Evolutionary conservation across 2,113 vertebrate genomes (phyloP).

Genomic region (Condylura cristata): DNA sequence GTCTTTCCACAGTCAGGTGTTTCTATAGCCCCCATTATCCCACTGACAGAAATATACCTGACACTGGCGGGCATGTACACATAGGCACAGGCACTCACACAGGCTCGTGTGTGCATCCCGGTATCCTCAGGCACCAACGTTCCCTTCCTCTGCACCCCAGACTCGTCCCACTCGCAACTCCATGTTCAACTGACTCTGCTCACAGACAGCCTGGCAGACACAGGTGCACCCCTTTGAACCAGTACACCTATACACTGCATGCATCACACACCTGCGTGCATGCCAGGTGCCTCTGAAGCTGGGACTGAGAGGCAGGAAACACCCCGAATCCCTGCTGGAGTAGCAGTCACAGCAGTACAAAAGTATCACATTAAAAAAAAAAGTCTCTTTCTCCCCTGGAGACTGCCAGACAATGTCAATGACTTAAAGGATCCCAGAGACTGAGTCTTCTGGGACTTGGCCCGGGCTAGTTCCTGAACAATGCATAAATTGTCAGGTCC

Average conservation of each 20-base stretch:
- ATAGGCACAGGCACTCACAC: too few relatives aligned
- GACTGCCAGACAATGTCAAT: not conserved
- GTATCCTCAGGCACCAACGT: not conserved
- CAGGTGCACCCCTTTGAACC: fast-evolving
- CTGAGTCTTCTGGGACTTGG: conserved; percentile 2
- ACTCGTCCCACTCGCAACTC: not conserved
- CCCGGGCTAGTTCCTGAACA: conserved; percentile 89
- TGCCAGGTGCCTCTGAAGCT: not conserved
- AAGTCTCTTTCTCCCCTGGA: not conserved
- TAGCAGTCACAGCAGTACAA: conserved; percentile 7
- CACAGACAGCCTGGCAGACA: not conserved
- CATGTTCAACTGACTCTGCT: fast-evolving
- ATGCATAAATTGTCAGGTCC: conserved; percentile 84
- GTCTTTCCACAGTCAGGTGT: not conserved
- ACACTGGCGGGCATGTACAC: not conserved
- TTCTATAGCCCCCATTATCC: not conserved
- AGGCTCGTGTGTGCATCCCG: too few relatives aligned
- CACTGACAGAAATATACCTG: not conserved
- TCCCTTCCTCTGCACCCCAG: not conserved
- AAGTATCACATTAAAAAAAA: conserved; percentile 50
- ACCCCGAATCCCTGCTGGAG: conserved; percentile 35
- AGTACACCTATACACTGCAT: not conserved
- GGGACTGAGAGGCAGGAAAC: not conserved
- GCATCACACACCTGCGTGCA: not conserved
- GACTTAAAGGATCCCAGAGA: conserved; percentile 13